Evolutionary conservation across 2,113 vertebrate genomes (phyloP), one percentile per base, ranked within the genome.

Genomic region (Hepsetus odoe): DNA sequence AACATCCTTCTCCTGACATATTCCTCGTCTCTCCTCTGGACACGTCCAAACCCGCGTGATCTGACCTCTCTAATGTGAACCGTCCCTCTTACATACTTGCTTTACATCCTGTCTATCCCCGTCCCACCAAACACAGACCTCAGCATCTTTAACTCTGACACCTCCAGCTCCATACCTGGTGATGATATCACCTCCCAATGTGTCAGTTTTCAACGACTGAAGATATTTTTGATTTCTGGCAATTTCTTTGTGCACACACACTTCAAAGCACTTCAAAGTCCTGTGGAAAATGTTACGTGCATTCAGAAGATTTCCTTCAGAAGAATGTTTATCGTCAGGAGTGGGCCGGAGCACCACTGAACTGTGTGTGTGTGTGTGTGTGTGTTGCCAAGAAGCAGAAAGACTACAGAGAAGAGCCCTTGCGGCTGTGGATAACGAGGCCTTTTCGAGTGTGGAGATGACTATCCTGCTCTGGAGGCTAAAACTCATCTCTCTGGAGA

Each of bases 401-500:
- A 30, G 56, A 59, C 22, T 12, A 30, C 28, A 61, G 30, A 62
- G 30, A 62, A 33, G 3, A 38, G 32, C 61, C n/a, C 61, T 65
- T 1, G 16, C 22, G 11, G 32, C 61, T 38, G 18, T 38, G 61
- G n/a, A 8, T 38, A 35, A 62, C 30, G 59, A 62, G 59, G 35
- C 7, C 32, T 20, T 55, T 55, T 24, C n/a, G 51, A 55, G 51
- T 24, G 51, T 55, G 51, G 51, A 55, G 59, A 65, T 33, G 32
- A 38, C 61, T 22, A 20, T 65, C 61, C 61, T 38, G 61, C 59
- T 18, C 32, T 14, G 58, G 26, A 61, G 58, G 58, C 26, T 61
- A 61, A 62, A 61, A 33, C 30, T 18, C 28, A 38, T 35, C 33
- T 65, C 61, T 38, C 61, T 35, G 32, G 59, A 62, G 59, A 32